phyloP scores from a whole-genome alignment of 2,888 invertebrate genomes.

The Crossocerus cetratus region DNA sequence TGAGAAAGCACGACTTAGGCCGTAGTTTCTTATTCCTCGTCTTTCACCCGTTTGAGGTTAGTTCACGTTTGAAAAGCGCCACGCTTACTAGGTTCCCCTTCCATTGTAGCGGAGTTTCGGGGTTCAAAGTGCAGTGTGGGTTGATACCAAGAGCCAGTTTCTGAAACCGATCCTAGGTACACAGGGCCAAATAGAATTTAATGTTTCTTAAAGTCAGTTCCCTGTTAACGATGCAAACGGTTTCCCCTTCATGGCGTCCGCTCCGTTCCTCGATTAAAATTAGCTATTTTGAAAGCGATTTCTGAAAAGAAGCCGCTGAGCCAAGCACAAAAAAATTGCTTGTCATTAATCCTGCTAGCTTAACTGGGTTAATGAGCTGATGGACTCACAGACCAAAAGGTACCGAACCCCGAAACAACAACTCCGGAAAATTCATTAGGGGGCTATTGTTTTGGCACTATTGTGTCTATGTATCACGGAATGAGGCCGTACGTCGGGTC shows the following conservation, averaged over 20 bases:
- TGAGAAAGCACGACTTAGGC: no score
- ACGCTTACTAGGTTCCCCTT: no score
- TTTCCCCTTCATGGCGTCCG: slow-evolving; percentile 33
- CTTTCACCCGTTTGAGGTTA: no score
- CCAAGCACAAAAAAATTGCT: slow-evolving; percentile 50
- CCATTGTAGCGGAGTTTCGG: no score
- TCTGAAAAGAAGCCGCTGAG: no score
- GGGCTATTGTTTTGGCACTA: slow-evolving; percentile 5
- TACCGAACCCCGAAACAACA: slow-evolving; percentile 40
- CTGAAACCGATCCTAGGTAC: slow-evolving; percentile 17
- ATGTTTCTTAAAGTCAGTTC: slow-evolving; percentile 13
- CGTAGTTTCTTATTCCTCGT: no score
- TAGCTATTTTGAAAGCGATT: no score
- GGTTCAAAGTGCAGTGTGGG: not conserved
- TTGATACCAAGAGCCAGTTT: not conserved
- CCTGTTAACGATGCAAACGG: slow-evolving; percentile 45
- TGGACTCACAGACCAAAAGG: slow-evolving; percentile 62
- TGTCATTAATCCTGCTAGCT: slow-evolving; percentile 65
- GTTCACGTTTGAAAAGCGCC: no score
- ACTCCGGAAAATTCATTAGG: slow-evolving; percentile 54
- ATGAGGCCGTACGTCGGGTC: not conserved
- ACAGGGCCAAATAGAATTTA: slow-evolving; percentile 16
- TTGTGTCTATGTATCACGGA: not conserved
- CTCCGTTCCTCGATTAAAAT: no score
- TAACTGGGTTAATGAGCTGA: slow-evolving; percentile 74